phyloP scores from a whole-genome alignment of 2,888 invertebrate genomes.

The Pterostichus madidus region DNA sequence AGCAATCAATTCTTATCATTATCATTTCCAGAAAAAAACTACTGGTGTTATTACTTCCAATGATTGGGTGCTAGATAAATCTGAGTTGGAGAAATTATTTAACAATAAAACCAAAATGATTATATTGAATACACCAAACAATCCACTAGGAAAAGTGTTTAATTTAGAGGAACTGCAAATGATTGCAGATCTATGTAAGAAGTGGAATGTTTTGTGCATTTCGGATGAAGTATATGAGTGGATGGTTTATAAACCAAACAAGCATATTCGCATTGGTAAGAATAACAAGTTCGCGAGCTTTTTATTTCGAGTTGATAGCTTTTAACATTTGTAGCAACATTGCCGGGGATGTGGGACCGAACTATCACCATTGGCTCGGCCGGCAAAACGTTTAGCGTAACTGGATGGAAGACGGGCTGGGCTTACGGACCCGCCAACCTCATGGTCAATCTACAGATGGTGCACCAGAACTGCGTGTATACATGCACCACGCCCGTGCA shows the following conservation, averaged over 20 bases:
- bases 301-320: too few relatives aligned
- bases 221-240: slow-evolving; percentile 99
- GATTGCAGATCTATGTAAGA: slow-evolving; percentile 93
- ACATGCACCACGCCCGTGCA: slow-evolving; percentile 94
- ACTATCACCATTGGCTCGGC: slow-evolving; percentile 98
- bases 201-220: slow-evolving; percentile 94
- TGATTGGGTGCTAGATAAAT: slow-evolving; percentile 93
- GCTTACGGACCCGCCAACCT: slow-evolving; percentile 93
- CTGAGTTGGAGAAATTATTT: slow-evolving; percentile 89
- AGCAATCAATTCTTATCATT: not conserved
- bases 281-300: not conserved
- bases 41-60: slow-evolving; percentile 82
- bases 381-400: slow-evolving; percentile 98
- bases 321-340: slow-evolving; percentile 80
- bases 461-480: slow-evolving; percentile 97
- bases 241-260: slow-evolving; percentile 90
- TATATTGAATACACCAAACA: slow-evolving; percentile 98
- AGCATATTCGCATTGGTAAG: slow-evolving; percentile 94
- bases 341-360: slow-evolving; percentile 98
- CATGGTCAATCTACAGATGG: slow-evolving; percentile 89
- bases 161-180: slow-evolving; percentile 83
- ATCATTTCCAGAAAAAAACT: slow-evolving; percentile 71
- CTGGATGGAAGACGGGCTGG: slow-evolving; percentile 99
- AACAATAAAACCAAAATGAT: slow-evolving; percentile 94
- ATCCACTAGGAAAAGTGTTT: slow-evolving; percentile 97